A percentile compares a stretch with the other conserved stretches of the same genome.
Evolutionary conservation across 2,113 vertebrate genomes (phyloP).

Genomic region (Semicossyphus pulcher): DNA sequence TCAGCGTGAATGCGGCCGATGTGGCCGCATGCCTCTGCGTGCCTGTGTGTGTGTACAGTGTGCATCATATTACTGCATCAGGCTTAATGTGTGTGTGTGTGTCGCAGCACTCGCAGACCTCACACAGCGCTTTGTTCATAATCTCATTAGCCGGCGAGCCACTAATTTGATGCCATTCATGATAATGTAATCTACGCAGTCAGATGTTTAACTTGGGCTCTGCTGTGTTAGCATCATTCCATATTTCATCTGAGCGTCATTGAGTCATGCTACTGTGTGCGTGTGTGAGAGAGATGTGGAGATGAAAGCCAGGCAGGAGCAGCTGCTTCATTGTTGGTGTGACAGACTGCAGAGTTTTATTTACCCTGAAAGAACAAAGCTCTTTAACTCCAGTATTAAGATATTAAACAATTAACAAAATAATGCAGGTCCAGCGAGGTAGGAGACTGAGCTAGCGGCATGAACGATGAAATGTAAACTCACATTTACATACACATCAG

Average conservation of each 20-base stretch:
- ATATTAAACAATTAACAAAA: not conserved
- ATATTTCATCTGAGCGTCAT: slow-evolving; percentile 10
- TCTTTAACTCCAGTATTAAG: not conserved
- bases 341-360: not conserved
- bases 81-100: slow-evolving; percentile 15
- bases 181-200: slow-evolving; percentile 25
- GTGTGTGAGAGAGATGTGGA: not conserved
- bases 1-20: slow-evolving; percentile 38
- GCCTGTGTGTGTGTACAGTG: slow-evolving; percentile 48
- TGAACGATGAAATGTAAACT: too few species aligned
- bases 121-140: slow-evolving; percentile 38
- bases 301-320: slow-evolving; percentile 1
- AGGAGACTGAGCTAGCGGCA: not conserved
- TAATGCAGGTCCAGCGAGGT: not conserved
- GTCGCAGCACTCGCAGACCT: slow-evolving; percentile 40
- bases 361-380: not conserved
- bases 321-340: not conserved
- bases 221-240: slow-evolving; percentile 10
- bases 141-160: slow-evolving; percentile 37
- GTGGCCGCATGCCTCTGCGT: slow-evolving; percentile 37
- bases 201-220: slow-evolving; percentile 23
- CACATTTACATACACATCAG: too few species aligned
- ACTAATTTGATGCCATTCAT: slow-evolving; percentile 51
- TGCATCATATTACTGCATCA: slow-evolving; percentile 52
- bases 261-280: slow-evolving; percentile 12